Evolutionary conservation across 2,113 vertebrate species (phyloP).

Genomic region (Cervus canadensis): DNA sequence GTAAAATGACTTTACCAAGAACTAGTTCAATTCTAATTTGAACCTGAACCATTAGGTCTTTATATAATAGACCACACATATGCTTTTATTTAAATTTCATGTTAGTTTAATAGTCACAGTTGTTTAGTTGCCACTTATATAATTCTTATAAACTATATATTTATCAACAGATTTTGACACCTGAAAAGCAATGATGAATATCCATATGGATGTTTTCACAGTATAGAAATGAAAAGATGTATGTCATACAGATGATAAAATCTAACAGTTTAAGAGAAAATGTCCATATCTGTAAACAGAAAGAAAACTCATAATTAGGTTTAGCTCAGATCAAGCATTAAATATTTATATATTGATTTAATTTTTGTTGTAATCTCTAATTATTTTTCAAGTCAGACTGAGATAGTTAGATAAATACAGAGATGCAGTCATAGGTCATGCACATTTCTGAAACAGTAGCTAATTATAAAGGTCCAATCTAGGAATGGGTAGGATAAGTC

Average conservation of each 20-base stretch:
- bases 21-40: background rate
- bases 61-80: background rate
- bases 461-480: background rate
- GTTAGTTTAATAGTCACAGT: slow-evolving; percentile 22
- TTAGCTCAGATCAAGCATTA: slow-evolving; percentile 25
- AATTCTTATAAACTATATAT: slow-evolving; percentile 34
- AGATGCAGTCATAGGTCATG: background rate
- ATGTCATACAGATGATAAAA: slow-evolving; percentile 44
- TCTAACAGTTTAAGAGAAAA: slow-evolving; percentile 41
- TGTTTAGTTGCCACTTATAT: slow-evolving; percentile 36
- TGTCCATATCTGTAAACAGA: slow-evolving; percentile 14
- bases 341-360: slow-evolving; percentile 4
- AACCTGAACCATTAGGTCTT: background rate
- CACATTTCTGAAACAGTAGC: background rate
- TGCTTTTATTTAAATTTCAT: background rate
- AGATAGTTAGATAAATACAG: background rate
- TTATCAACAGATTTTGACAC: slow-evolving; percentile 65
- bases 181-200: slow-evolving; percentile 47
- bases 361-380: background rate
- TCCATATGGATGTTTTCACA: slow-evolving; percentile 60
- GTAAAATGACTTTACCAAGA: background rate
- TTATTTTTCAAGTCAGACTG: background rate
- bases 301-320: slow-evolving; percentile 33
- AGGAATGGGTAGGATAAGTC: background rate
- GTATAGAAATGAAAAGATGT: slow-evolving; percentile 37